phyloP scores from a whole-genome alignment of 2,113 vertebrate species.

The Thryonomys swinderianus region DNA sequence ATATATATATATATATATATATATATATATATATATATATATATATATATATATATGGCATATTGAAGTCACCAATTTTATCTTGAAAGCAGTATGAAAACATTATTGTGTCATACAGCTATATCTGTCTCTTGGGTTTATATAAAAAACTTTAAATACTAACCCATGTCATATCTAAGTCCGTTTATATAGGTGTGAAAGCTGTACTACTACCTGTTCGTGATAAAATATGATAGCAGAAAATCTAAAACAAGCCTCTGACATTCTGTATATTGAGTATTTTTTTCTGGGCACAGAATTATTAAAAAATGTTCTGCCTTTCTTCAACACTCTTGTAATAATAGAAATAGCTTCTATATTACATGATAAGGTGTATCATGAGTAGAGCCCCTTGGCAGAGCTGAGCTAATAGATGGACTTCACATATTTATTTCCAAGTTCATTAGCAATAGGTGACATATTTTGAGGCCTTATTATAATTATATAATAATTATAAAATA shows the following conservation, averaged over 20 bases:
- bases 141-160: constrained; percentile 49
- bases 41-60: too few relatives aligned
- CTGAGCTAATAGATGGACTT: not conserved
- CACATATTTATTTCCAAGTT: not conserved
- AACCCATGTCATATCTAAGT: constrained; percentile 44
- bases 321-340: constrained; percentile 56
- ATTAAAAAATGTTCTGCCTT: constrained; percentile 21
- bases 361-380: not conserved
- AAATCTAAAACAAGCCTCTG: constrained; percentile 42
- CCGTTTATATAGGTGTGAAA: constrained; percentile 30
- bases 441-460: not conserved
- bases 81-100: constrained; percentile 8
- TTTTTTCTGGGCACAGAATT: not conserved
- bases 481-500: not conserved
- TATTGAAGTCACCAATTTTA: constrained; percentile 49
- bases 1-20: too few relatives aligned
- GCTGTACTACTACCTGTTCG: not conserved
- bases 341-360: constrained; percentile 41
- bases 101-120: constrained; percentile 31
- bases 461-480: not conserved
- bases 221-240: not conserved
- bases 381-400: not conserved
- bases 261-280: constrained; percentile 20
- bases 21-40: too few relatives aligned
- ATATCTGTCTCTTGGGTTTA: constrained; percentile 37